Evolutionary conservation across 30 jellyfish, hydroid and myxozoan species (phyloP), one percentile per base, ranked within the genome.

Genomic region (Hydra vulgaris): DNA sequence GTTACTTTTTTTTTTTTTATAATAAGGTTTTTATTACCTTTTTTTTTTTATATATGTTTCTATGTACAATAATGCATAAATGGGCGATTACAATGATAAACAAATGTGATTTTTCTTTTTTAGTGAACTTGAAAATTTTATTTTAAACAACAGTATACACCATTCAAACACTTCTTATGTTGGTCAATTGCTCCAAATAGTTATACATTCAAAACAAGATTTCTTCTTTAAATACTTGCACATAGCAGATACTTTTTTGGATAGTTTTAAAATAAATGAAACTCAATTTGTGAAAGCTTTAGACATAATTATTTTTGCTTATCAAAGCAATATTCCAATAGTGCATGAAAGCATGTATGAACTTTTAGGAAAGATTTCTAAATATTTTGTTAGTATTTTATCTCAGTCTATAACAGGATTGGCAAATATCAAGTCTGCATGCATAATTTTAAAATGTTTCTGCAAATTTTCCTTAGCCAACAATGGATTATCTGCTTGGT

Each of bases 401-500:
- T 68, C 75, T 68, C 27, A 20, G 16, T 8, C 75, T 68, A 68
- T 68, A 3, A 16, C 15, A 68, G 75, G 16, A 4, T 68, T 16
- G 16, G 16, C 26, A 68, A 68, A 20, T n/a, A 8, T 68, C 8
- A 68, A 68, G 16, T 23, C 27, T 3, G 27, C 27, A n/a, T n/a
- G 27, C 16, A n/a, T 68, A 16, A 68, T 68, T n/a, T 68, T 68
- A 68, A 23, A 8, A 3, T 68, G 75, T 68, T 23, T 68, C 5
- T 20, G 27, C 27, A 68, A 68, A 8, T 68, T 68, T 68, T n/a
- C 75, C 8, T 40, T 12, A 40, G 61, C 61, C 12, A 68, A 68
- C 27, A 68, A 68, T 68, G 75, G 27, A 16, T 68, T 68, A 68
- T 68, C 75, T n/a, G 27, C 79, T 16, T 80, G 87, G 87, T 80